Conservation (phyloP, 1,140 invertebrate genomes). For the Drosophila rufa region DNA sequence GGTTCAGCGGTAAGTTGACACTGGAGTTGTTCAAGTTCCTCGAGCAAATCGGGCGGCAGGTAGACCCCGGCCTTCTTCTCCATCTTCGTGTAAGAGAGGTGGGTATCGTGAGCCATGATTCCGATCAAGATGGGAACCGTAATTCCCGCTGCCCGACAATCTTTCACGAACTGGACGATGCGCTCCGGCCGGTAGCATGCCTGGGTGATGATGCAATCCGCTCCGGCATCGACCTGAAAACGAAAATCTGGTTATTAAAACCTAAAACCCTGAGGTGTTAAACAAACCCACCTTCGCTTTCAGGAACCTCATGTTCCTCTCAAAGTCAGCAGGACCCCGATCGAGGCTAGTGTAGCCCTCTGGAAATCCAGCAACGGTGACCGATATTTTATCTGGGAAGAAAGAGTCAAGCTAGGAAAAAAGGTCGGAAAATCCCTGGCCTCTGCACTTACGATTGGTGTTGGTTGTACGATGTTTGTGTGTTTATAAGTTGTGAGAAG, state of each 20-base stretch:
- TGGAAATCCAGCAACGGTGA: constrained; percentile 48
- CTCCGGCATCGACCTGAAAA: constrained; percentile 35
- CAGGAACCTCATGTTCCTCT: not conserved
- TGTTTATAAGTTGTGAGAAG: too few species aligned
- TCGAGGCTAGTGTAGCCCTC: constrained; percentile 13
- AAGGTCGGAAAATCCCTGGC: not conserved
- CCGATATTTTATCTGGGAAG: constrained; percentile 27
- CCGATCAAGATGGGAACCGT: constrained; percentile 45
- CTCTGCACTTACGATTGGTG: too few species aligned
- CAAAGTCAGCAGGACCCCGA: not conserved
- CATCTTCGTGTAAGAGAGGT: not conserved
- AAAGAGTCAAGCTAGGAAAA: not conserved
- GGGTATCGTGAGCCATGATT: constrained; percentile 27
- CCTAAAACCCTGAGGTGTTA: too few species aligned
- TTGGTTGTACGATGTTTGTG: too few species aligned
- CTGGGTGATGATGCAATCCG: constrained; percentile 51
- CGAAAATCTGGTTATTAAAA: too few species aligned
- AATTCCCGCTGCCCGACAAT: constrained; percentile 32
- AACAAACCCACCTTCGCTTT: constrained; percentile 39
- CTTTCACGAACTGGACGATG: constrained; percentile 30
- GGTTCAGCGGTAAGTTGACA: not conserved
- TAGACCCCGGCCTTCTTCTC: not conserved
- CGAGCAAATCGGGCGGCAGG: not conserved
- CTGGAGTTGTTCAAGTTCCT: not conserved
- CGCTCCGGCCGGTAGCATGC: constrained; percentile 21